phyloP scores from a whole-genome alignment of 2,888 invertebrate species.

The Eupithecia inturbata region DNA sequence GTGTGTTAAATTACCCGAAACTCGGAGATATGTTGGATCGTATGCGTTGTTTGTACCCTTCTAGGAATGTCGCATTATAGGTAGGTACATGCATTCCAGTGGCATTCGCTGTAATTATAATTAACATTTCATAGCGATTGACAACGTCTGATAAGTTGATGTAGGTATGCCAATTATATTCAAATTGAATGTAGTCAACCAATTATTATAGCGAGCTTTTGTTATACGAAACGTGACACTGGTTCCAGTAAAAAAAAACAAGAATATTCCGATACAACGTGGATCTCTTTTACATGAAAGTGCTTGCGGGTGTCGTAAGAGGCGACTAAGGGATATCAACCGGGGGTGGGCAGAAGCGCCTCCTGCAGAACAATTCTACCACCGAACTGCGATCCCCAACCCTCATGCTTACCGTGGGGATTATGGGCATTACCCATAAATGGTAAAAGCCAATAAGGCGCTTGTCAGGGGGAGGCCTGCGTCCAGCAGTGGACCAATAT shows the following conservation, averaged over 20 bases:
- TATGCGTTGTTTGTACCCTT: constrained; percentile 18
- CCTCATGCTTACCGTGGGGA: no score
- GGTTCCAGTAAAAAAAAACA: neutral
- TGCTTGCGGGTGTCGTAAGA: no score
- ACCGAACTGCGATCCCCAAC: no score
- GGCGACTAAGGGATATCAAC: no score
- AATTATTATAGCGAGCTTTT: neutral
- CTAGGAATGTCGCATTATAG: constrained; percentile 7
- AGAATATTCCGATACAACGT: neutral
- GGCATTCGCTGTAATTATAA: neutral
- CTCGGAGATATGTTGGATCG: constrained; percentile 22
- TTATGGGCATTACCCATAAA: no score
- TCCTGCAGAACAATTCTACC: no score
- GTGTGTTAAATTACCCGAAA: constrained; percentile 16
- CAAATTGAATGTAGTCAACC: neutral
- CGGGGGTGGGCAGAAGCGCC: no score
- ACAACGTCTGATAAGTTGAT: neutral
- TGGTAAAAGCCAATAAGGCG: no score
- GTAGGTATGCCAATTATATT: neutral
- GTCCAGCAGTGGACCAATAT: no score
- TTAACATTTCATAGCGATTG: neutral
- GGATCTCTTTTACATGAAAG: neutral
- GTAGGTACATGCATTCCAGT: neutral
- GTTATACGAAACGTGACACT: neutral
- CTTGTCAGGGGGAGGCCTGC: no score